Base-by-base conservation (phyloP, 1,140 invertebrate species). In the Camponotus floridanus region DNA sequence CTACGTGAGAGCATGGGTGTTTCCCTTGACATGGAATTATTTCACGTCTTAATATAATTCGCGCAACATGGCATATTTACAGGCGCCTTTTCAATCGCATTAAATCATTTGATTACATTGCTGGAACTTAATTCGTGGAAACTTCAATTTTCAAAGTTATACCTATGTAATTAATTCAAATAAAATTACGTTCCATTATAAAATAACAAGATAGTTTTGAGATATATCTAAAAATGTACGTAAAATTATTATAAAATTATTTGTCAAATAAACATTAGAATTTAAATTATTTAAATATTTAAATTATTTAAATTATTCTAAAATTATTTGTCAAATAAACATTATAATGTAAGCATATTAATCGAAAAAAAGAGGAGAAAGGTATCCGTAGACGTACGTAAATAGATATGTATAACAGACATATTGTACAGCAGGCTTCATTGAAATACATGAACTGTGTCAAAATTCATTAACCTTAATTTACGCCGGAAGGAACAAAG, bases 401-500 rank as follows among this genome's bases (percentile, higher is more conserved):
- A 1, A 45, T 9, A 45, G 3, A 45, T 13, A 45, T 42, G 8
- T 8, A 42, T 42, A 74, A 74, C 51, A 61, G 18, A 33, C 1
- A n/a, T 26, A 26, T 26, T 26, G 0, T 26, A 26, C 26, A 26
- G 1, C 15, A 33, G 33, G 9, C 48, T n/a, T 74, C 68, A 83
- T 83, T 31, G 39, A 15, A 74, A 59, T 1, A 21, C 55, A 26
- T 59, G 15, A 48, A 83, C 55, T 21, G 33, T 26, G 42, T 62
- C 13, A 39, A 18, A 45, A 83, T 80, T 80, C 59, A 83, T 83
- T 73, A 83, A 83, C 73, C 62, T 15, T 83, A 74, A 83, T 83
- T 83, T 31, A 62, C 55, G 64, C 11, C 68, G 79, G 39, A 62
- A 83, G 68, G 13, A 62, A 61, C 18, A n/a, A 45, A 73, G 39